A percentile compares a stretch with the other conserved stretches of the same genome.
Evolutionary conservation across 1,140 invertebrate genomes (phyloP).

Genomic region (Lamellibrachia luymesi): DNA sequence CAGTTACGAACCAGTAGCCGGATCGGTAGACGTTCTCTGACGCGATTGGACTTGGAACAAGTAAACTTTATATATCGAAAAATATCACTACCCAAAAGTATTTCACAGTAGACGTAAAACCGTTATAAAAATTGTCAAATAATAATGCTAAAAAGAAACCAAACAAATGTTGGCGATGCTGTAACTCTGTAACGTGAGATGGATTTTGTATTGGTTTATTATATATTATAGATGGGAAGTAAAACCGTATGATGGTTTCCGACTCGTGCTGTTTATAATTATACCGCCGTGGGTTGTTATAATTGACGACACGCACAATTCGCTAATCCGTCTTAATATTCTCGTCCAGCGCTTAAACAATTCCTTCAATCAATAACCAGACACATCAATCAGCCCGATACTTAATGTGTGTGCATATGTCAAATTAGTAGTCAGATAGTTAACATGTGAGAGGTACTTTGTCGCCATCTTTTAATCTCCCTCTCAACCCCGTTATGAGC

Average conservation of each 20-base stretch:
- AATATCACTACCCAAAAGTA: background rate
- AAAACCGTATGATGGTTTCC: background rate
- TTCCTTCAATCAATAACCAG: background rate
- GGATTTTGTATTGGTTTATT: background rate
- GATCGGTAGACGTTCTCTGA: background rate
- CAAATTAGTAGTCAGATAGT: background rate
- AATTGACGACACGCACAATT: background rate
- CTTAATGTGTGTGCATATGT: background rate
- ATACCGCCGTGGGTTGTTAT: background rate
- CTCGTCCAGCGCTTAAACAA: background rate
- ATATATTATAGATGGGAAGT: slow-evolving; percentile 1
- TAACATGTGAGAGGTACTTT: background rate
- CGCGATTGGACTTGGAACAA: background rate
- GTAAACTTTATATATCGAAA: background rate
- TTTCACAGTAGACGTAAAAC: background rate
- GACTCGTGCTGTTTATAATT: slow-evolving; percentile 5
- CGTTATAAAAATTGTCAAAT: slow-evolving; percentile 6
- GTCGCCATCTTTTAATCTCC: background rate
- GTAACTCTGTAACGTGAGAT: background rate
- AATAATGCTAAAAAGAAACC: background rate
- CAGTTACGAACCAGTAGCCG: background rate
- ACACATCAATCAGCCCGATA: background rate
- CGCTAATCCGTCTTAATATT: background rate
- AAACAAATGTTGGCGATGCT: background rate
- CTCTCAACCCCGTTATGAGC: background rate